Base-by-base conservation (phyloP, 2,888 invertebrate species). In the Dexiosoma caninum region DNA sequence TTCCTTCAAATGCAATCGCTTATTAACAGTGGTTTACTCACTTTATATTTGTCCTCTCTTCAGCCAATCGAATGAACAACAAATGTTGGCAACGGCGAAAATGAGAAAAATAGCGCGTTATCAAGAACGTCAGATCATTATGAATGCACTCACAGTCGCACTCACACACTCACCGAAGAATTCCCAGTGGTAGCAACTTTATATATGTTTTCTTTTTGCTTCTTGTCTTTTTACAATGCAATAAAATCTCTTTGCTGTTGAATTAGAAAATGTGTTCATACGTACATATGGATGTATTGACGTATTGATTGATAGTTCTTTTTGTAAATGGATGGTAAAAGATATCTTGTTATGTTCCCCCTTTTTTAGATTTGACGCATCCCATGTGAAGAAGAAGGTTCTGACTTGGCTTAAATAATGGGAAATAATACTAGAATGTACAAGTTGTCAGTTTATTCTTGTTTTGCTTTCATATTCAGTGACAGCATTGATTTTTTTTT, bases 401-500 rank as follows among this genome's bases (percentile, higher is more conserved):
- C 21, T 71, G 53, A 42, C 35, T 72, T 44, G 16, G 57, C 23
- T 21, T 49, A 60, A 76, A 69, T 55, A 62, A 55, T 46, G 12
- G 37, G 7, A 67, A 67, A 51, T 59, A 21, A 37, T 27, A 19
- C 19, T 19, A 55, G 67, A 67, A 51, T 12, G 44, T 67, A 51
- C 62, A 42, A 49, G 16, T 57, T 78, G 77, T 66, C 70, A 71
- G 59, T 12, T 21, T 46, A 21, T 46, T 69, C 12, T 62, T 21
- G 27, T 55, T 67, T 44, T 42, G 37, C 40, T 64, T 51, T 70
- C 32, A 37, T 59, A 51, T 70, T 66, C 42, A 60, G 59, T 71
- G 75, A 70, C 67, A 69, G 66, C 78, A 74, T 78, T 78, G 74
- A 70, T 78, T 81, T 74, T 46, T 46, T n/a, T n/a, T n/a, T n/a